Evolutionary conservation across 2,888 invertebrate species (phyloP), one percentile per base, ranked within the genome.

Genomic region (Deroplatys truncata): DNA sequence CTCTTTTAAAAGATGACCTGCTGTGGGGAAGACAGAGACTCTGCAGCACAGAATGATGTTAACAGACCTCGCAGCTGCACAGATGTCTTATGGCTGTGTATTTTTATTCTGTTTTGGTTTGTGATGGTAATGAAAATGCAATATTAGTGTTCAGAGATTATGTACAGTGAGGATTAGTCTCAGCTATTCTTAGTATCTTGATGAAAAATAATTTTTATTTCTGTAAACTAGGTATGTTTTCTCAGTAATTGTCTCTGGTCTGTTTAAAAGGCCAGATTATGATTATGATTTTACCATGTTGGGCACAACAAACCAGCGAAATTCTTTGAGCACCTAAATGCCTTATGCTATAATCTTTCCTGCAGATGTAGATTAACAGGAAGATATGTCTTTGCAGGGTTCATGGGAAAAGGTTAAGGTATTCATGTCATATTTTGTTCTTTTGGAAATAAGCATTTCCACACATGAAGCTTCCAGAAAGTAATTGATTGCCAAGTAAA

Each of bases 51-150:
- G 15, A 72, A 72, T 72, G 56, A 72, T 72, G 56, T 25, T 20
- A 95, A 29, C 31, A 94, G 94, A 82, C 94, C 94, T 90, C 95
- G 97, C 93, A 96, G 96, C 88, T 98, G 98, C 92, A 98, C 98
- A 7, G 98, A 98, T 94, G 95, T 97, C 16, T 95, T 97, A 91
- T 98, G 97, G 97, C 95, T 98, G 84, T 94, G 96, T 92, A 93
- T 97, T 92, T 98, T 97, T 92, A 95, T 97, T 91, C 93, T 96
- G 89, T 98, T 98, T 93, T 97, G 97, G 97, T 96, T 97, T 93
- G 94, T 97, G 91, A 96, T 98, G 98, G 98, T 98, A 95, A 94
- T 94, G 92, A 29, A 43, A 85, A 31, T 20, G 16, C 25, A n/a
- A 16, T 35, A 25, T 85, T 85, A n/a, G 16, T 7, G 2, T 5